These are phyloP conservation scores for Paracyclopina nana DNA, from an alignment of 1,140 invertebrate genomes.

Conservation along the genomic window DNA sequence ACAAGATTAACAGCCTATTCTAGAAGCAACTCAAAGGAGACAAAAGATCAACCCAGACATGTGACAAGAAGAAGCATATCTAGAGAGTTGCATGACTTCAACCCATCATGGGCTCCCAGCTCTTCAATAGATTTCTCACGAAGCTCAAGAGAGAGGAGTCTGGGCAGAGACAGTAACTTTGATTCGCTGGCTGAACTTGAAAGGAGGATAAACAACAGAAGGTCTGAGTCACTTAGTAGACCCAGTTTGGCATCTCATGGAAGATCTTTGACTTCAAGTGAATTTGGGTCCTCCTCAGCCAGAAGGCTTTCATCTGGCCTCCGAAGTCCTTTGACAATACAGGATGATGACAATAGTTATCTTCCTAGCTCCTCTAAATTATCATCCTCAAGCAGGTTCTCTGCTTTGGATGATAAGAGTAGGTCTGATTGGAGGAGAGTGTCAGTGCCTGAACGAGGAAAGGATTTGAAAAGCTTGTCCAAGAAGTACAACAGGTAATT, in stretches of 20 bases:
- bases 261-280: neutral
- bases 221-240: neutral
- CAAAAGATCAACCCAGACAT: neutral
- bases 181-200: neutral
- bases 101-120: neutral
- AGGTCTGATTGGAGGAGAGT: conserved; percentile 11
- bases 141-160: neutral
- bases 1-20: neutral
- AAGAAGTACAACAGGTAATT: conserved; percentile 12
- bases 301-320: neutral
- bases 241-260: neutral
- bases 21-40: conserved; percentile 9
- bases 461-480: conserved; percentile 14
- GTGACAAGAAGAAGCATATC: neutral
- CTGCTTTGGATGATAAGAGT: neutral
- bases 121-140: neutral
- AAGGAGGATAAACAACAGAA: neutral
- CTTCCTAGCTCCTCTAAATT: neutral
- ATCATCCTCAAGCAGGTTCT: neutral
- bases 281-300: neutral
- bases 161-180: neutral
- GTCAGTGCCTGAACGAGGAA: conserved; percentile 15
- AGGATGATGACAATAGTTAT: neutral
- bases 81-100: neutral
- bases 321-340: too few relatives aligned